Base-by-base conservation (phyloP, 2,797 vertebrate species). In the Anguilla anguilla region DNA sequence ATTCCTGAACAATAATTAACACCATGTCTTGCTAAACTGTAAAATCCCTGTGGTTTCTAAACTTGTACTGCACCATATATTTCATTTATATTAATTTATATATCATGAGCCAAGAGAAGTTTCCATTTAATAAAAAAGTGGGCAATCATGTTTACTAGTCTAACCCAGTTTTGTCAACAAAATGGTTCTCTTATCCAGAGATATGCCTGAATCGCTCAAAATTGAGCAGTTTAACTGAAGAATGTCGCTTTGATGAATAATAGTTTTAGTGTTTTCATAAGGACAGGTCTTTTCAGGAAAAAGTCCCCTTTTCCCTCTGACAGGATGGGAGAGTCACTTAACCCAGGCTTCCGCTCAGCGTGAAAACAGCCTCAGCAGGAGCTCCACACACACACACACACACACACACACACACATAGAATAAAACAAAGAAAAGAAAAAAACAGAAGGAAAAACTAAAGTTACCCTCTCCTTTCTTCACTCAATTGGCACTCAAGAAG, bases 391-490 rank as follows among this genome's bases (percentile, higher is more conserved):
- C 83, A 88, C 86, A 86, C 82, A 88, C 86, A 86, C n/a, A n/a
- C n/a, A 51, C 89, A 15, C 57, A 59, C 57, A 59, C 57, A 64
- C 83, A 86, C 83, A 88, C 86, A 86, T 64, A 39, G 88, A 84
- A 35, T 87, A 87, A 87, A 90, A 89, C 88, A 90, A 19, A 19
- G 17, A 46, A 43, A 43, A 46, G 22, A 4, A 19, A 49, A 4
- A 19, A 2, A 46, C 31, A 77, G 10, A 43, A 17, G 81, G 79
- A 6, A 92, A 93, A 93, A 90, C 91, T 92, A 93, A 72, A 91
- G 92, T 86, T 61, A 17, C 79, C 88, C 88, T 72, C 67, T 25
- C 46, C 69, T 10, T 46, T n/a, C 74, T 31, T 90, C 90, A 51
- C 17, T 46, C 46, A 69, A 69, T 69, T n/a, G 28, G 25, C 64